Base-by-base conservation (phyloP, 2,888 invertebrate species). In the Scrobipalpa atriplicella region DNA sequence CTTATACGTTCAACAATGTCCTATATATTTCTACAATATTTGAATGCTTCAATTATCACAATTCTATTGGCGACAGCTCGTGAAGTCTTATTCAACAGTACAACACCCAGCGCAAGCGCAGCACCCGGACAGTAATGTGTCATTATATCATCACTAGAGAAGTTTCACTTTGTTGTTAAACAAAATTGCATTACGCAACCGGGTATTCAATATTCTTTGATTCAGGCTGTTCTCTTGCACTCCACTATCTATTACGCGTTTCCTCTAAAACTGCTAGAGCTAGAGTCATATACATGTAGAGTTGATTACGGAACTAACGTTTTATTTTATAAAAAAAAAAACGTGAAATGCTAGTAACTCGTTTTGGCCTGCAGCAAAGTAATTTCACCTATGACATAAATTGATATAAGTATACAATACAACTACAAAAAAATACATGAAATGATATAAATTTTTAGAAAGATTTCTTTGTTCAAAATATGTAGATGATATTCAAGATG, bases 141-240 rank as follows among this genome's bases (percentile, higher is more conserved):
- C 80, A 87, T 90, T 90, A 90, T 89, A 86, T 90, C 87, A 91
- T 80, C 83, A 70, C 71, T 67, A 65, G 64, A 76, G 78, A 83
- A 79, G 81, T 90, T 90, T 91, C 90, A 86, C 90, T 87, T 80
- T 83, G 84, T 85, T 87, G 86, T 89, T 86, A 87, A 89, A 90
- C 83, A 88, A 86, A 89, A 87, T 85, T 85, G 81, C 81, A 79
- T 90, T 86, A 83, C 81, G 85, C 80, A 90, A 90, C 77, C 75
- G 70, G 69, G 76, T 83, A 82, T 82, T 82, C 81, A 81, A 81
- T 75, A 75, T 77, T 74, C 80, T 21, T 56, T 56, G 7, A 21
- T 56, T 2, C 54, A 21, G 54, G 11, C 21, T 56, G 21, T 56
- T 56, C 54, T 56, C 21, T 11, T 21, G 0, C 21, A 21, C 29